Percentiles rank a stretch among this genome's conserved stretches.
phyloP scores from a whole-genome alignment of 2,797 vertebrate species.

The Lepilemur septentrionalis region DNA sequence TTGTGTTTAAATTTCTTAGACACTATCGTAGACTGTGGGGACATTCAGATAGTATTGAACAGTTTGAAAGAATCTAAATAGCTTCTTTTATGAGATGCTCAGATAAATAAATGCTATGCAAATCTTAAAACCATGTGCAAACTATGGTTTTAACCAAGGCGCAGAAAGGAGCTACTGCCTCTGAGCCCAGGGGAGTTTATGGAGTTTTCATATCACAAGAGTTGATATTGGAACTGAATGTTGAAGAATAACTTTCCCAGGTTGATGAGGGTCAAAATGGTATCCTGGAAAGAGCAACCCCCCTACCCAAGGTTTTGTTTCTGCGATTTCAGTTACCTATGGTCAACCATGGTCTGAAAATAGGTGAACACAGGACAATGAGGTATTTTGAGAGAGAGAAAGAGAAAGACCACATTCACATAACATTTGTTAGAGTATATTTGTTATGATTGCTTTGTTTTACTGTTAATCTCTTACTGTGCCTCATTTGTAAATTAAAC shows the following conservation, averaged over 20 bases:
- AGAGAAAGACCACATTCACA: too few species aligned
- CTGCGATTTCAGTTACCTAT: too few species aligned
- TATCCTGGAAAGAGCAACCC: too few species aligned
- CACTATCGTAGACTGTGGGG: background rate
- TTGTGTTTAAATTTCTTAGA: background rate
- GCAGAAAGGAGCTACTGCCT: background rate
- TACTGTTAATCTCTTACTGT: too few species aligned
- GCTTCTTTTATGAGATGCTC: background rate
- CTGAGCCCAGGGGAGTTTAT: background rate
- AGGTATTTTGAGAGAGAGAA: too few species aligned
- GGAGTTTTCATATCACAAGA: background rate
- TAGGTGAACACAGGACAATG: too few species aligned
- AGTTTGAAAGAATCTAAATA: background rate
- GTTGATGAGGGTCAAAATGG: background rate
- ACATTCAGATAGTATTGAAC: background rate
- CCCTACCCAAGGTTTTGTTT: too few species aligned
- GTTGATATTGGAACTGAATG: background rate
- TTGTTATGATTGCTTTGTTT: too few species aligned
- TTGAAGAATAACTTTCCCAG: background rate
- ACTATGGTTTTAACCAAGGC: background rate
- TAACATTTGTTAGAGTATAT: too few species aligned
- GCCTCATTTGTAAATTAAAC: too few species aligned
- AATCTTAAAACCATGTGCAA: background rate
- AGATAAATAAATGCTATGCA: background rate
- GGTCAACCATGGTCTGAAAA: too few species aligned